Evolutionary conservation across 1,140 invertebrate genomes (phyloP).

Genomic region (Antheraea mylitta): DNA sequence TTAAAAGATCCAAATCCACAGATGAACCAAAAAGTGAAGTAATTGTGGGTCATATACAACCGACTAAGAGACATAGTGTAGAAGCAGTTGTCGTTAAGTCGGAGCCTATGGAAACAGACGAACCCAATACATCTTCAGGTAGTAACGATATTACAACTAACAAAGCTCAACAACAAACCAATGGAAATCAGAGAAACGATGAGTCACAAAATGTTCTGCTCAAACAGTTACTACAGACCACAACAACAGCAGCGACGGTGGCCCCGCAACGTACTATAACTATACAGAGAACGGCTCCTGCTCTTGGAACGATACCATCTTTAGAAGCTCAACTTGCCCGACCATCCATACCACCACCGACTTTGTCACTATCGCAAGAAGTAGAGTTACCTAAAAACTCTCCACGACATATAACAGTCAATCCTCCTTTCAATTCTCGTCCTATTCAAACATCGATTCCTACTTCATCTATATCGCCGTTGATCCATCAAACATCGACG

Average conservation of each 20-base stretch:
- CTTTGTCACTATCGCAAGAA: constrained; percentile 68
- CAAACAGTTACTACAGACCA: constrained; percentile 94
- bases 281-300: constrained; percentile 79
- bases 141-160: constrained; percentile 27
- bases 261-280: constrained; percentile 73
- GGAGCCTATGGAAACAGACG: constrained; percentile 74
- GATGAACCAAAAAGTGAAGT: constrained; percentile 77
- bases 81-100: constrained; percentile 77
- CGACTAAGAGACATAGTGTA: constrained; percentile 72
- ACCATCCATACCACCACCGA: constrained; percentile 83
- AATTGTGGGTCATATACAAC: constrained; percentile 70
- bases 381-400: constrained; percentile 79
- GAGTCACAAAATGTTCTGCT: constrained; percentile 94
- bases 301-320: constrained; percentile 84
- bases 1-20: constrained; percentile 76
- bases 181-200: constrained; percentile 79
- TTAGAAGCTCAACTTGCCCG: constrained; percentile 86
- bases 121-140: constrained; percentile 40
- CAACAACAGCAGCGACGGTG: constrained; percentile 79
- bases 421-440: constrained; percentile 63
- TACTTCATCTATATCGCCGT: constrained; percentile 59
- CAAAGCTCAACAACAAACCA: constrained; percentile 34
- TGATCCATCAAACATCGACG: constrained; percentile 70
- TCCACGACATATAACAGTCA: constrained; percentile 66
- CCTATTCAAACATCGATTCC: constrained; percentile 56